Percentiles rank a stretch among this genome's conserved stretches.
Evolutionary conservation across 2,113 vertebrate genomes (phyloP).

Genomic region (Pipra filicauda): DNA sequence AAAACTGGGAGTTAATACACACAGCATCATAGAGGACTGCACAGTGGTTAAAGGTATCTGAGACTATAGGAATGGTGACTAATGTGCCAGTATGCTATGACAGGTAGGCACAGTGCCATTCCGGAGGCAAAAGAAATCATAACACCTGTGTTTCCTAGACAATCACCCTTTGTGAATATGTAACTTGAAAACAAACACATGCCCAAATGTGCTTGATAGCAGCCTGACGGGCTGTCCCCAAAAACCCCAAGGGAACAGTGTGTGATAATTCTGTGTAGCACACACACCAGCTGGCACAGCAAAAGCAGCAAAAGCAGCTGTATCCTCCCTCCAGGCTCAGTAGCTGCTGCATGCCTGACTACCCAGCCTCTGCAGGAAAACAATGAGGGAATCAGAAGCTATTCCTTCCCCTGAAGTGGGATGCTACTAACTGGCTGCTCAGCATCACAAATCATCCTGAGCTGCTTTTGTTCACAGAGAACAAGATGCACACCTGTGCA

Average conservation of each 20-base stretch:
- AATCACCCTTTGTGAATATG: background rate
- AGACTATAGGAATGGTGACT: background rate
- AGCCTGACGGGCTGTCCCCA: background rate
- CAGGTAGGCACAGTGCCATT: background rate
- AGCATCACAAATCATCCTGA: background rate
- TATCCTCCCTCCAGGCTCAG: rapidly evolving
- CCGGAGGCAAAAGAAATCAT: background rate
- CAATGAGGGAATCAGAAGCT: background rate
- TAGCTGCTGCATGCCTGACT: background rate
- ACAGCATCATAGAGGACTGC: background rate
- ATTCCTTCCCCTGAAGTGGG: background rate
- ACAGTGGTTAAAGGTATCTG: background rate
- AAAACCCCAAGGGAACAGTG: rapidly evolving
- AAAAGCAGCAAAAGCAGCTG: background rate
- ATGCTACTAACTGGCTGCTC: background rate
- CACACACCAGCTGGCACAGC: rapidly evolving
- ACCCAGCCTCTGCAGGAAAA: background rate
- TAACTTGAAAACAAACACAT: background rate
- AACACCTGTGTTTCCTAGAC: background rate
- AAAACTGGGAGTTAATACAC: background rate
- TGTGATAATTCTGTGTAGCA: background rate
- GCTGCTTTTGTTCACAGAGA: background rate
- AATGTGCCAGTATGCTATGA: no score
- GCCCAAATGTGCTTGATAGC: background rate
- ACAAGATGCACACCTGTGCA: rapidly evolving